Evolutionary conservation across 2,113 vertebrate genomes (phyloP).

Genomic region (Sorex fumeus): DNA sequence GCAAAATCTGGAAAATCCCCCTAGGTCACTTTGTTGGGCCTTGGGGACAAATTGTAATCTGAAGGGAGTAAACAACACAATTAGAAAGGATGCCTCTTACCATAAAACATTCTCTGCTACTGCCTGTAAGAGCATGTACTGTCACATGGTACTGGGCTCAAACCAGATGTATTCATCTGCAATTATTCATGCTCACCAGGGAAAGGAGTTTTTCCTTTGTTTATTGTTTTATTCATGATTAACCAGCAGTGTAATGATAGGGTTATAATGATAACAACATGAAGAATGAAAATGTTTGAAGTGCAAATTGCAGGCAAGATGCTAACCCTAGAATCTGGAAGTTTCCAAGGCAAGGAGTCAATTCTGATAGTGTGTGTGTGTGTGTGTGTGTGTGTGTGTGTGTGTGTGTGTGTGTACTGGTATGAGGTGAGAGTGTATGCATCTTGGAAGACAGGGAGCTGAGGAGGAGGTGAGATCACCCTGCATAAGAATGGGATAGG

Average conservation of each 20-base stretch:
- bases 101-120: constrained; percentile 48
- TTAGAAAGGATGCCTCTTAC: constrained; percentile 60
- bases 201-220: constrained; percentile 63
- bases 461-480: not conserved
- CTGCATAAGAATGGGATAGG: not conserved
- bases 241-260: constrained; percentile 64
- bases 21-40: constrained; percentile 17
- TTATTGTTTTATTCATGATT: constrained; percentile 80
- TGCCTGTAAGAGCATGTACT: not conserved
- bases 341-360: not conserved
- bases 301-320: constrained; percentile 27
- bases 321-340: constrained; percentile 6
- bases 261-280: constrained; percentile 54
- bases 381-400: not conserved
- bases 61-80: constrained; percentile 52
- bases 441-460: not conserved
- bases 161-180: constrained; percentile 55
- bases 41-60: constrained; percentile 46
- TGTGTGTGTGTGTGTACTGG: not conserved
- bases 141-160: not conserved
- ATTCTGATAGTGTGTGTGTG: not conserved
- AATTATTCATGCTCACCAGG: constrained; percentile 70
- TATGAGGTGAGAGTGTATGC: not conserved
- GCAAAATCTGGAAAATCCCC: constrained; percentile 12
- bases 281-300: constrained; percentile 49